A percentile compares a stretch with the other conserved stretches of the same genome.
phyloP scores from a whole-genome alignment of 2,888 invertebrate species.

The Selenia dentaria region DNA sequence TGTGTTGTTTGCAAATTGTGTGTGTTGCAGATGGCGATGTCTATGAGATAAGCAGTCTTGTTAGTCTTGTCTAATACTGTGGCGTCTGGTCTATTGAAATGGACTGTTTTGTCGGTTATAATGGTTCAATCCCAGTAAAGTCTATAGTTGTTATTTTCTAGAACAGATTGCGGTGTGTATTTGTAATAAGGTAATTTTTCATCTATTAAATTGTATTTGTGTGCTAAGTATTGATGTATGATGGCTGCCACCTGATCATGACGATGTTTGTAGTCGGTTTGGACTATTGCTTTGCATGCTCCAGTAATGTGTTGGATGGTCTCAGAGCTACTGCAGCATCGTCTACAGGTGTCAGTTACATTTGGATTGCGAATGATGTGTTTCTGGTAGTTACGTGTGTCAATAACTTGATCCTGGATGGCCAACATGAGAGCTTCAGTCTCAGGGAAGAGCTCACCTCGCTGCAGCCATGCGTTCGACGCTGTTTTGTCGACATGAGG shows the following conservation, averaged over 20 bases:
- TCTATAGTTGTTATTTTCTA: no score
- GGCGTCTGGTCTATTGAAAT: not conserved
- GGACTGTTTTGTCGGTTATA: no score
- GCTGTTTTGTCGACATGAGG: conserved; percentile 16
- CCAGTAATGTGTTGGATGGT: not conserved
- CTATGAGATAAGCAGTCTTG: not conserved
- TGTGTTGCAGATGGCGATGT: no score
- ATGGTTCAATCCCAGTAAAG: no score
- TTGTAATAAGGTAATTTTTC: no score
- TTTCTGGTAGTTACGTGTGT: conserved; percentile 2
- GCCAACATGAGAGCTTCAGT: conserved; percentile 33
- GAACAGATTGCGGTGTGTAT: no score
- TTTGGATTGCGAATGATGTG: not conserved
- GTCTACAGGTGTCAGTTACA: not conserved
- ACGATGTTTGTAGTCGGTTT: not conserved
- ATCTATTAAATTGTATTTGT: no score
- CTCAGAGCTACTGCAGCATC: not conserved
- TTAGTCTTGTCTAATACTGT: not conserved
- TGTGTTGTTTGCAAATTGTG: no score
- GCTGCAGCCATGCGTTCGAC: conserved; percentile 22
- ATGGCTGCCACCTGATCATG: no score
- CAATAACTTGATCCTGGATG: conserved; percentile 49
- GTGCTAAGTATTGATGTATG: no score
- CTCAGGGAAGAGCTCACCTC: conserved; percentile 26
- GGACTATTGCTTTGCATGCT: not conserved